phyloP scores from a whole-genome alignment of 2,888 invertebrate species.

The Eulithis prunata region DNA sequence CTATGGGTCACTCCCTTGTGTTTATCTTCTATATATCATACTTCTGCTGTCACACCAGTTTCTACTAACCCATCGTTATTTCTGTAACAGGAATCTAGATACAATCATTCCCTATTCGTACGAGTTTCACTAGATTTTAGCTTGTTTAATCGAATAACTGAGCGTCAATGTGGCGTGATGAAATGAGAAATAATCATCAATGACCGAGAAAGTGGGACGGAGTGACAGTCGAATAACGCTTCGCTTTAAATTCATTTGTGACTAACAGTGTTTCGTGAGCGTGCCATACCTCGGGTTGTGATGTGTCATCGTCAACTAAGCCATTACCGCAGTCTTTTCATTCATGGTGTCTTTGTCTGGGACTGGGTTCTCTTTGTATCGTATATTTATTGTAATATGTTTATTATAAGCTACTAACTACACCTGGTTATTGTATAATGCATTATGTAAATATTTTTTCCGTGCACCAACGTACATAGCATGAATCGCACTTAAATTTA shows the following conservation, averaged over 20 bases:
- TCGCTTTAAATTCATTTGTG: conserved; percentile 65
- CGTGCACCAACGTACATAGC: conserved; percentile 19
- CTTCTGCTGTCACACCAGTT: conserved; percentile 23
- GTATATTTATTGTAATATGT: conserved; percentile 32
- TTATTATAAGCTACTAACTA: conserved; percentile 26
- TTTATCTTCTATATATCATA: conserved; percentile 31
- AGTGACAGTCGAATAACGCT: conserved; percentile 65
- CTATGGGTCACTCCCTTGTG: conserved; percentile 49
- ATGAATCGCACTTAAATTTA: conserved; percentile 17
- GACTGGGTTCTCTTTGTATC: conserved; percentile 36
- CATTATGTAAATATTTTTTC: conserved; percentile 8
- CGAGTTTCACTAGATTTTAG: conserved; percentile 24
- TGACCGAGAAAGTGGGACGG: conserved; percentile 46
- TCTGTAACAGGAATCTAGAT: conserved; percentile 35
- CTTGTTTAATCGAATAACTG: conserved; percentile 39
- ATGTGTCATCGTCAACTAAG: conserved; percentile 31
- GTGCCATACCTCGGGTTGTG: conserved; percentile 46
- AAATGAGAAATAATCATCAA: conserved; percentile 35
- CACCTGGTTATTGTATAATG: conserved; percentile 11
- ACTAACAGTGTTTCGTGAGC: conserved; percentile 72
- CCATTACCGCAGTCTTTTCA: conserved; percentile 36
- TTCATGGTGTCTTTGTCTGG: conserved; percentile 35
- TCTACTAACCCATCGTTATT: conserved; percentile 32
- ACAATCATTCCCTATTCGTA: conserved; percentile 24
- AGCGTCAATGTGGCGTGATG: conserved; percentile 43